Evolutionary conservation across 64 coral and sea anemone species (phyloP).

Genomic region (Dendrophyllia cribrosa): DNA sequence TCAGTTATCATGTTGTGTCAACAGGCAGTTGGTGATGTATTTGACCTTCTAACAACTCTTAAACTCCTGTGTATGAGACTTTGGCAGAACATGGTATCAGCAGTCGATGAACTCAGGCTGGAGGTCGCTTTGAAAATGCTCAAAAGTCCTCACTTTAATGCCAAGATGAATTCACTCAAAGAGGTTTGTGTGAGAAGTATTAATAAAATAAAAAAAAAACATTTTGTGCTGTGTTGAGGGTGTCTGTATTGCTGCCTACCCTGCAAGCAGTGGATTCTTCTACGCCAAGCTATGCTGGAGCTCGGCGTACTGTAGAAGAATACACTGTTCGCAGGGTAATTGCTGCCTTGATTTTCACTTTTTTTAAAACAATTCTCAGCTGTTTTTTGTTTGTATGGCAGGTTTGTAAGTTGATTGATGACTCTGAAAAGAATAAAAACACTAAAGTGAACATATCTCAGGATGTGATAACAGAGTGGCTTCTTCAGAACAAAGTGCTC

Average conservation of each 20-base stretch:
- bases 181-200: slow-evolving; percentile 43
- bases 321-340: too few species aligned
- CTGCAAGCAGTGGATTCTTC: too few species aligned
- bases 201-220: too few species aligned
- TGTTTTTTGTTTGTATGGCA: slow-evolving; percentile 11
- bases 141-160: slow-evolving; percentile 95
- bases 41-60: slow-evolving; percentile 88
- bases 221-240: too few species aligned
- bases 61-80: slow-evolving; percentile 91
- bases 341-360: not conserved
- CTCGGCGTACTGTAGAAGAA: too few species aligned
- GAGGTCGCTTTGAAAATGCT: slow-evolving; percentile 95
- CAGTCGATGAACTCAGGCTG: slow-evolving; percentile 88
- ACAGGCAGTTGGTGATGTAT: slow-evolving; percentile 92
- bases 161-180: slow-evolving; percentile 96
- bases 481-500: slow-evolving; percentile 92
- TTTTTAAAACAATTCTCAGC: not conserved
- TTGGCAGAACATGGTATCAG: slow-evolving; percentile 80
- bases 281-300: too few species aligned
- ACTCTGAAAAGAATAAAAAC: slow-evolving; percentile 86
- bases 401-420: slow-evolving; percentile 93
- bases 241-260: not conserved
- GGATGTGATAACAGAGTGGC: slow-evolving; percentile 84
- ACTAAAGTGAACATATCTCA: slow-evolving; percentile 87
- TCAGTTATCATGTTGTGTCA: not conserved